Base-by-base conservation (phyloP, 1,140 invertebrate species). In the honey bee (Apis mellifera) region DNA sequence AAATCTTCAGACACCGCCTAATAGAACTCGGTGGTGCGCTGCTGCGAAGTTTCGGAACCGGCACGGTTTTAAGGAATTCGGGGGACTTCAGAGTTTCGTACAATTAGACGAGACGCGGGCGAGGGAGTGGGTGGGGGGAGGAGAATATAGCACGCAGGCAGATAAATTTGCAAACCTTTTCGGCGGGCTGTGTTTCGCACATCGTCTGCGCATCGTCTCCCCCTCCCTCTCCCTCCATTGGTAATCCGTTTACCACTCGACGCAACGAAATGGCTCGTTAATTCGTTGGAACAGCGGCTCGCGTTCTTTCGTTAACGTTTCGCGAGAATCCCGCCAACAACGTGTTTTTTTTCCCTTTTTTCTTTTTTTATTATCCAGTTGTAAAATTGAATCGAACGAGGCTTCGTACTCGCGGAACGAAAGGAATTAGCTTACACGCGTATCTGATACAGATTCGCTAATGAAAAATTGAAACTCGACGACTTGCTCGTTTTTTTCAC, bases 201-300 rank as follows among this genome's bases (percentile, higher is more conserved):
- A 42, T 68, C 21, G 50, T 42, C 64, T 15, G 26, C 26, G 52
- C 75, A 48, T 78, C 32, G 4, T 59, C 64, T 23, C 26, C 48
- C n/a, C n/a, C n/a, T n/a, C n/a, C n/a, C n/a, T n/a, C n/a, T n/a
- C n/a, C n/a, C n/a, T n/a, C n/a, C 26, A 21, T 54, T n/a, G 26
- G 48, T 62, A 81, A 75, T 80, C 52, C 64, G 69, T 79, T 84
- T 73, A 60, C 60, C 60, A 5, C 23, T 42, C 13, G 57, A 48
- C 59, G 26, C 60, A 32, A 59, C 82, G 54, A 81, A 79, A 85
- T 74, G 70, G 72, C 13, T 71, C 62, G 76, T 80, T 69, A 74
- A 78, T 78, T 54, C 42, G 23, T 11, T 11, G 52, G 12, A 69
- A 50, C 65, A 12, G 26, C 21, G 62, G 15, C 15, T 8, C 19